phyloP scores from a whole-genome alignment of 1,140 invertebrate species.

The Brevipalpus yothersi region DNA sequence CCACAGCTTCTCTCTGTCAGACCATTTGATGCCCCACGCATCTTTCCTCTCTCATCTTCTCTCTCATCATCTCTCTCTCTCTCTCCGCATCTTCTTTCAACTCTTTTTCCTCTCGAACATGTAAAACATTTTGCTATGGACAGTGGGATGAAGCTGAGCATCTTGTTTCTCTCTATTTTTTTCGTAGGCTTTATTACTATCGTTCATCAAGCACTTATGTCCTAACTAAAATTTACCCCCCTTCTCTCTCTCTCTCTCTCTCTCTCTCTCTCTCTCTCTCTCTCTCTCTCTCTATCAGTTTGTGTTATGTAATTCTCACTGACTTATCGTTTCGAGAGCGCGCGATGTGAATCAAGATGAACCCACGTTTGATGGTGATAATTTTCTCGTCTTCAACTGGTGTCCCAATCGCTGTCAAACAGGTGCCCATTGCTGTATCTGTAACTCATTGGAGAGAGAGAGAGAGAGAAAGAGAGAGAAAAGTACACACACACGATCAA shows the following conservation, averaged over 20 bases:
- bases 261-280: too few relatives aligned
- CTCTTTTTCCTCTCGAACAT: background rate
- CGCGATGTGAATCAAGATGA: too few relatives aligned
- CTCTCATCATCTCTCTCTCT: background rate
- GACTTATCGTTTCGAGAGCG: background rate
- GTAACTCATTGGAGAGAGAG: too few relatives aligned
- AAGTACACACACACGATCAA: too few relatives aligned
- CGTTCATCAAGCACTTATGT: background rate
- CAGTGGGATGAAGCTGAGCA: background rate
- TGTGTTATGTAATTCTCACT: background rate
- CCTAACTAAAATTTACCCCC: background rate
- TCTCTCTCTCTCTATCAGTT: background rate
- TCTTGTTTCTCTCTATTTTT: background rate
- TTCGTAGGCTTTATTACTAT: background rate
- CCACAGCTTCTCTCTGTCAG: background rate
- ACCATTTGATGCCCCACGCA: background rate
- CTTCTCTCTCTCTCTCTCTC: too few relatives aligned
- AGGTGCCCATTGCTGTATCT: too few relatives aligned
- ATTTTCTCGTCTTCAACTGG: too few relatives aligned
- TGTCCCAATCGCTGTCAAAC: too few relatives aligned
- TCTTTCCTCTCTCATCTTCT: background rate
- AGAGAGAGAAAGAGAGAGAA: too few relatives aligned
- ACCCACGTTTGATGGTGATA: too few relatives aligned
- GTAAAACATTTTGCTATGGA: background rate
- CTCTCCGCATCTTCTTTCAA: background rate